Evolutionary conservation across 2,113 vertebrate species (phyloP).

Genomic region (Rallus limicola): DNA sequence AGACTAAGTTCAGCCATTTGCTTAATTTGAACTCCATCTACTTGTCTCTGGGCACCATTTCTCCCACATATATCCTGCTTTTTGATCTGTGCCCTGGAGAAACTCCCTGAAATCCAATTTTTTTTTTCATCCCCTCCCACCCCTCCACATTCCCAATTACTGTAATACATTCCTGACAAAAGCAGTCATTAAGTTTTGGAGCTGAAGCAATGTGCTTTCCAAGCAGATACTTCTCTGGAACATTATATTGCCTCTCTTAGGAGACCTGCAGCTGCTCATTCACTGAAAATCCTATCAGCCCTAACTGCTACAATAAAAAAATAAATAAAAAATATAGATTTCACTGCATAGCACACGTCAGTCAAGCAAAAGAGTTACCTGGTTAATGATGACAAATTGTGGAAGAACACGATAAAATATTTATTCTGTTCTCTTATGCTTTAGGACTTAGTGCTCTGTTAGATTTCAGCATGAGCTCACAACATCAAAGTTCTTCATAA

Average conservation of each 20-base stretch:
- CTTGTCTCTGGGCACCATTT: background rate
- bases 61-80: background rate
- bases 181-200: background rate
- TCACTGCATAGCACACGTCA: background rate
- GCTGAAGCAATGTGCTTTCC: background rate
- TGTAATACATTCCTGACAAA: background rate
- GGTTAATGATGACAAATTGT: background rate
- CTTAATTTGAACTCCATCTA: background rate
- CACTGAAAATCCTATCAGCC: background rate
- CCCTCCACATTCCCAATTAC: background rate
- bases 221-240: background rate
- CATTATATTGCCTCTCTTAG: background rate
- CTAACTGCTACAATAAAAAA: background rate
- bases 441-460: background rate
- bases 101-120: background rate
- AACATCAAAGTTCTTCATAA: background rate
- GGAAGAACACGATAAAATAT: background rate
- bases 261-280: background rate
- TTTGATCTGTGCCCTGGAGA: background rate
- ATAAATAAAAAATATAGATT: background rate
- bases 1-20: background rate
- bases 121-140: too few relatives aligned
- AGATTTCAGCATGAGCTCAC: background rate
- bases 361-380: background rate
- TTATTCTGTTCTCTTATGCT: background rate